Percentiles rank a stretch among this genome's conserved stretches.
Conservation (phyloP, 2,888 invertebrate species). For the Psococerastis gibbosa region DNA sequence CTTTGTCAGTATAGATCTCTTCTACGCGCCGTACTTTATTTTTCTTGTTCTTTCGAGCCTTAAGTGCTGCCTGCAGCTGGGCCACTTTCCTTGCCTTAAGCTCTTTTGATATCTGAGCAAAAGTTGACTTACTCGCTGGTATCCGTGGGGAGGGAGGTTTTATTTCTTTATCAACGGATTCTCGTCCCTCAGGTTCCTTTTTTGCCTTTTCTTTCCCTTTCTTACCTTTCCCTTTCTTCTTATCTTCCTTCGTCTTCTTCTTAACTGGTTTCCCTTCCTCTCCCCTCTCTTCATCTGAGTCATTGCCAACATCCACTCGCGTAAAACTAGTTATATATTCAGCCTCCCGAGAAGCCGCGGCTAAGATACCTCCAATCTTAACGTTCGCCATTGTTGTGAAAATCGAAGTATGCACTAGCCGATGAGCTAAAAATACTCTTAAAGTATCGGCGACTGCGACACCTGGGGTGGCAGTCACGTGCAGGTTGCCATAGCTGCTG, state of each 20-base stretch:
- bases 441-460: conserved; percentile 9
- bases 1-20: conserved; percentile 77
- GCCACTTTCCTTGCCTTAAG: conserved; percentile 1
- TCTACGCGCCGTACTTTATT: conserved; percentile 27
- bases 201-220: conserved; percentile 26
- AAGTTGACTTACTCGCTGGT: conserved; percentile 4
- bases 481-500: not conserved
- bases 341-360: conserved; percentile 33
- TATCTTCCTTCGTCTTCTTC: conserved; percentile 20
- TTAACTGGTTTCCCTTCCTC: conserved; percentile 20
- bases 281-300: conserved; percentile 19
- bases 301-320: conserved; percentile 41
- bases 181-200: conserved; percentile 24
- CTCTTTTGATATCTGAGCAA: conserved; percentile 8
- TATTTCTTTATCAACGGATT: conserved; percentile 12
- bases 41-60: conserved; percentile 5
- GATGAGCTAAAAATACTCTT: conserved; percentile 9
- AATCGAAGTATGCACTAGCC: conserved; percentile 3
- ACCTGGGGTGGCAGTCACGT: not conserved
- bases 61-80: not conserved
- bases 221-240: conserved; percentile 5
- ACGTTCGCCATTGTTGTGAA: not conserved
- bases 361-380: not conserved
- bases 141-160: conserved; percentile 5
- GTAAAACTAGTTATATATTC: conserved; percentile 66